Evolutionary conservation across 2,797 vertebrate genomes (phyloP), one percentile per base, ranked within the genome.

Genomic region (Gallinago solitaria): DNA sequence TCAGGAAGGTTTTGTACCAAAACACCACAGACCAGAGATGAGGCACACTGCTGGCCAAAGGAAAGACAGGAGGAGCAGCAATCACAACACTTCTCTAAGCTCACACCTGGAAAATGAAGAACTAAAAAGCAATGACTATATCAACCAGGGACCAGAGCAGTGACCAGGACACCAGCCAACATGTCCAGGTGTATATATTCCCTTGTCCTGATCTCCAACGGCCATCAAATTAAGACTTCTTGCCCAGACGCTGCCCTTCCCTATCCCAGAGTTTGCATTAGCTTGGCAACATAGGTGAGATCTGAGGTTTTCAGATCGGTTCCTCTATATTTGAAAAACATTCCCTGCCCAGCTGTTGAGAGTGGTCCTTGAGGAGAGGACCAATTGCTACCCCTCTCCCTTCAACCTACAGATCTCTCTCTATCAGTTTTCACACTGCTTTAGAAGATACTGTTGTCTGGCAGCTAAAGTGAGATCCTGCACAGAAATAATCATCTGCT

Each of bases 201-300:
- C 56, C 75, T 70, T 70, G 35, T 5, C 18, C 39, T 2, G 1
- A 56, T 12, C 43, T 5, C 1, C 54, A 78, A 2, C 0, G 9
- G 73, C 8, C 50, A 74, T 24, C 0, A 1, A 41, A 37, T 12
- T 10, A 50, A 50, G 39, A 53, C 37, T 60, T 63, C 45, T 28
- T 48, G 33, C 37, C 33, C n/a, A 25, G 6, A 65, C 5, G 18
- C 28, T 39, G 59, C 20, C 61, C 32, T 76, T 73, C 12, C 37
- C 65, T 56, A 60, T 30, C 33, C 9, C 10, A 30, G 18, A 59
- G 30, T 37, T 39, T 65, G 11, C 63, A 30, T 50, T n/a, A 75
- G 24, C 16, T 73, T 73, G 35, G 17, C 47, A 79, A 76, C 11
- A 61, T 14, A 16, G 0, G 8, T 37, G 59, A 82, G 87, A 87